Percentiles rank a stretch among this genome's conserved stretches.
phyloP scores from a whole-genome alignment of 1,140 invertebrate genomes.

The Homalodisca vitripennis region DNA sequence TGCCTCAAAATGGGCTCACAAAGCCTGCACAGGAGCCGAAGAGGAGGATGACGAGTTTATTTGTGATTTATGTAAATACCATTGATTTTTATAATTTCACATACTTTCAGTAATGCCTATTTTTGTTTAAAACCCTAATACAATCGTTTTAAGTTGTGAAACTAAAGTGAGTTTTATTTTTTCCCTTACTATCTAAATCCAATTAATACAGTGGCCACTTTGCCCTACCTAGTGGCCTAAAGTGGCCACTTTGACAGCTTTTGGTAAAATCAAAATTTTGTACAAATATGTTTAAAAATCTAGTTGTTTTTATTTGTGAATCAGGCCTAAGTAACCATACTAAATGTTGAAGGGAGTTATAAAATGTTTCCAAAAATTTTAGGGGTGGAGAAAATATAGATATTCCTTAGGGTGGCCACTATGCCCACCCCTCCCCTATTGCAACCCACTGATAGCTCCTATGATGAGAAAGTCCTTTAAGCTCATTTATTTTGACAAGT shows the following conservation, averaged over 20 bases:
- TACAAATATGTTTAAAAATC: not conserved
- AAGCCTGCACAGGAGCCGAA: slow-evolving; percentile 42
- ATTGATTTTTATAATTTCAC: not conserved
- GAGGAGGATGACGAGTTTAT: slow-evolving; percentile 17
- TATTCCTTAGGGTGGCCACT: slow-evolving; percentile 20
- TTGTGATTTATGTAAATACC: slow-evolving; percentile 20
- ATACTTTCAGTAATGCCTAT: not conserved
- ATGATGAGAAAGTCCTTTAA: too few relatives aligned
- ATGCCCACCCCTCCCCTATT: not conserved
- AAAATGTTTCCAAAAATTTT: slow-evolving; percentile 2
- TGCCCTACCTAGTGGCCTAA: not conserved
- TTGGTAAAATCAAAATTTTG: not conserved
- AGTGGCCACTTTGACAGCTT: slow-evolving; percentile 20
- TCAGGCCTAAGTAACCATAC: not conserved
- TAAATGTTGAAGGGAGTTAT: not conserved
- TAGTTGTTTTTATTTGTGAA: not conserved
- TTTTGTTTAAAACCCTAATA: not conserved
- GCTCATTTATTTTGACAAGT: too few relatives aligned
- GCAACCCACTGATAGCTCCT: too few relatives aligned
- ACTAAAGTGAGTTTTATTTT: slow-evolving; percentile 1
- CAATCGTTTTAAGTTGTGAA: not conserved
- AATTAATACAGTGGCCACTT: not conserved
- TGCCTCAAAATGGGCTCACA: slow-evolving; percentile 42
- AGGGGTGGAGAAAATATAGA: not conserved
- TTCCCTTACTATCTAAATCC: not conserved